Evolutionary conservation across 2,888 invertebrate genomes (phyloP), one percentile per base, ranked within the genome.

Genomic region (Amphimallon solstitiale): DNA sequence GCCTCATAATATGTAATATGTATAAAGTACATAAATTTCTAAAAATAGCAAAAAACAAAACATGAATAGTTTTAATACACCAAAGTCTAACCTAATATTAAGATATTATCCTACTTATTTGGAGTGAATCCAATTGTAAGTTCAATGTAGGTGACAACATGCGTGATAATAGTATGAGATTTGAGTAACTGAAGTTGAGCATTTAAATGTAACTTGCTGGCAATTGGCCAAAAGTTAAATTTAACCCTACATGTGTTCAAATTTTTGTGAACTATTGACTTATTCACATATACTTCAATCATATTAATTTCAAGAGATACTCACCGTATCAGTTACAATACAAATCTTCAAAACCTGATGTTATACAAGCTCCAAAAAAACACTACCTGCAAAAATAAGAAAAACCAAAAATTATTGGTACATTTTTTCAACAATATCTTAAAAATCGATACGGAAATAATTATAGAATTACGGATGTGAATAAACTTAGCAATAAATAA

Each of bases 221-320:
- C 76, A 66, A 64, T 23, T 19, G 34, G 71, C 79, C 79, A 79
- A 76, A 72, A 75, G 74, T 74, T 79, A 80, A 77, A 75, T 77
- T 74, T 78, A 79, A 77, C 72, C 70, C 70, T 74, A 76, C 75
- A 73, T 74, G 72, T 75, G 75, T 74, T 73, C 71, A 71, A 72
- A 75, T 66, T 63, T 68, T 62, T 52, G 48, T 49, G 63, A 52
- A 63, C 43, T 29, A 59, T 51, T 51, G 51, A 43, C 46, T 45
- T 56, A 66, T 61, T 40, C 17, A 51, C n/a, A 59, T 46, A 48
- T 62, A 17, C 49, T 38, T 62, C 21, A 54, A 45, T 29, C 34
- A 19, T 65, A 23, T 35, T 29, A 29, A 46, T 43, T 43, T 59
- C 35, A 29, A 51, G 43, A 62, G 63, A 54, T 65, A 77, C 79